A percentile compares a stretch with the other conserved stretches of the same genome.
These are phyloP conservation scores for Melangyna quadrimaculata DNA, from an alignment of 2,888 invertebrate genomes.

Conservation along the genomic window DNA sequence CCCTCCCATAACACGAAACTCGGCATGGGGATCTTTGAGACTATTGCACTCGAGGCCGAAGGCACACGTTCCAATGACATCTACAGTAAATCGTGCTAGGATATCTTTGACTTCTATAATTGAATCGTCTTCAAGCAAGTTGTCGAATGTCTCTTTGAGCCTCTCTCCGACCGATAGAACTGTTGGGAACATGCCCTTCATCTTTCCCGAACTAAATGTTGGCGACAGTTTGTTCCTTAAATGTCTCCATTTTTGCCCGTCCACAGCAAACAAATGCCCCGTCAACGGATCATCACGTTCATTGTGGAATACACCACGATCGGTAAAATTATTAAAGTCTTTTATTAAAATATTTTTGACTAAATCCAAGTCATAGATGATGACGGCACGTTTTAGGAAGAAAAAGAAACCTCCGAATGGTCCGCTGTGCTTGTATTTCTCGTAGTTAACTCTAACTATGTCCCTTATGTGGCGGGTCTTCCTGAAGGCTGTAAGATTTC, in stretches of 20 bases:
- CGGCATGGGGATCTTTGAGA: constrained; percentile 78
- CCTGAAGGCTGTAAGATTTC: constrained; percentile 76
- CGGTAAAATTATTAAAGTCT: constrained; percentile 77
- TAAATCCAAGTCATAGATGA: constrained; percentile 78
- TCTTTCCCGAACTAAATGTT: constrained; percentile 76
- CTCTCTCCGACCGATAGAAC: constrained; percentile 75
- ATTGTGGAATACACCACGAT: constrained; percentile 77
- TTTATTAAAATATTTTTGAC: constrained; percentile 75
- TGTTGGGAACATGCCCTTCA: constrained; percentile 75
- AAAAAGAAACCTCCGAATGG: constrained; percentile 78
- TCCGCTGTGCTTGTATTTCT: constrained; percentile 73
- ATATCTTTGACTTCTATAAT: constrained; percentile 80
- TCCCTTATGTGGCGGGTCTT: constrained; percentile 73
- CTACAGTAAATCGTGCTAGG: constrained; percentile 81
- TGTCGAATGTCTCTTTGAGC: constrained; percentile 6
- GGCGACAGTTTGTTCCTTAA: constrained; percentile 76
- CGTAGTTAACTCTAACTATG: constrained; percentile 73
- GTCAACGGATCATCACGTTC: constrained; percentile 79
- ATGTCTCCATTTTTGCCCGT: constrained; percentile 79
- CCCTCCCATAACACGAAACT: constrained; percentile 77
- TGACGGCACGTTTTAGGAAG: constrained; percentile 75
- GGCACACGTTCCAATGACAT: constrained; percentile 82
- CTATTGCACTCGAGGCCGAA: constrained; percentile 82
- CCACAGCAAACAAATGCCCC: constrained; percentile 79
- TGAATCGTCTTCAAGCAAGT: constrained; percentile 50